Conservation (phyloP, 1,140 invertebrate species). For the Hormaphis cornu region DNA sequence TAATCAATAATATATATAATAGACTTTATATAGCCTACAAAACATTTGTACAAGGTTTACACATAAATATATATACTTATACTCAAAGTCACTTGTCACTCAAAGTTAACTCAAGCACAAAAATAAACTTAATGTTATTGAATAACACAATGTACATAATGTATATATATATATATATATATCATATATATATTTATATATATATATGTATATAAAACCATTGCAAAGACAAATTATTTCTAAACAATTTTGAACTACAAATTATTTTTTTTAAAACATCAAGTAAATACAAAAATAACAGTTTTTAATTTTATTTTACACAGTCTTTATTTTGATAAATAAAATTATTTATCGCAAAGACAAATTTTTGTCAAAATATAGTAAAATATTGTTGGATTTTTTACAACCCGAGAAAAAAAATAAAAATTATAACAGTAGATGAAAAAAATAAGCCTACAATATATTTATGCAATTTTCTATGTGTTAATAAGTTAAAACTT, state of each 20-base stretch:
- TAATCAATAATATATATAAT: slow-evolving; percentile 22
- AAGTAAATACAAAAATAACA: slow-evolving; percentile 30
- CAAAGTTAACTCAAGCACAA: slow-evolving; percentile 7
- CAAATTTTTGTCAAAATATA: slow-evolving; percentile 22
- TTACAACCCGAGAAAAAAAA: slow-evolving; percentile 21
- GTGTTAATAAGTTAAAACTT: slow-evolving; percentile 26
- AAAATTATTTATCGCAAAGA: slow-evolving; percentile 30
- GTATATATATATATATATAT: too few species aligned
- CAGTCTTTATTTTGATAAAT: slow-evolving; percentile 32
- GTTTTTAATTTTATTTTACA: slow-evolving; percentile 25
- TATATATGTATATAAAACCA: too few species aligned
- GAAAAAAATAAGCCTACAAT: slow-evolving; percentile 29
- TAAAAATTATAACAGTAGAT: not conserved
- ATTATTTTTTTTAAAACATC: slow-evolving; percentile 22
- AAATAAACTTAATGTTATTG: slow-evolving; percentile 24
- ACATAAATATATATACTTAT: not conserved
- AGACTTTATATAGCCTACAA: slow-evolving; percentile 15
- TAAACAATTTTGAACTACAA: slow-evolving; percentile 21
- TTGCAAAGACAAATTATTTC: slow-evolving; percentile 1
- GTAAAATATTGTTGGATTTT: slow-evolving; percentile 22
- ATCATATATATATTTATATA: too few species aligned
- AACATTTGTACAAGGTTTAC: slow-evolving; percentile 10
- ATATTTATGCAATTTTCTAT: slow-evolving; percentile 11
- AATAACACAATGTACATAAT: not conserved
- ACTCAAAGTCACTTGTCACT: too few species aligned